Percentiles rank a stretch among this genome's conserved stretches.
phyloP scores from a whole-genome alignment of 2,888 invertebrate genomes.

The Darwinula stevensoni region DNA sequence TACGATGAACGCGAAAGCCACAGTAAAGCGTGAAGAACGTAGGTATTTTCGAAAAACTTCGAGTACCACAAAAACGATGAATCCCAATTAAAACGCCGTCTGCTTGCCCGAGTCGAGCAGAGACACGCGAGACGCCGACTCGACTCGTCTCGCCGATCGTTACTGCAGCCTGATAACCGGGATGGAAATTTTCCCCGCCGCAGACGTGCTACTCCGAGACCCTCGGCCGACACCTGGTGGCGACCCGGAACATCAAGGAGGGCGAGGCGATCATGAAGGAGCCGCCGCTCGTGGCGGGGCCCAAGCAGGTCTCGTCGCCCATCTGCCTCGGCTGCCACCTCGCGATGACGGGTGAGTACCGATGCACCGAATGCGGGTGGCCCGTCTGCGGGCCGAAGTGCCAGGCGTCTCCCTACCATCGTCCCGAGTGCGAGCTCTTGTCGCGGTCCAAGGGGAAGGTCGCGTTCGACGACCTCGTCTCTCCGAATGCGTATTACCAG shows the following conservation, averaged over 20 bases:
- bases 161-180: too few relatives aligned
- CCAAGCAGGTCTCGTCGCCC: background rate
- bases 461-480: background rate
- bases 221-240: background rate
- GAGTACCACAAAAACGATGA: too few relatives aligned
- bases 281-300: background rate
- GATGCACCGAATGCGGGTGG: constrained; percentile 1
- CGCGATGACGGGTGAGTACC: background rate
- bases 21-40: too few relatives aligned
- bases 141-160: too few relatives aligned
- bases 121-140: too few relatives aligned
- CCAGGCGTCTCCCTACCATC: background rate
- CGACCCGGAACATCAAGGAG: background rate
- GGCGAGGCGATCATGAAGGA: background rate
- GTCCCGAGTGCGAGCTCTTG: background rate
- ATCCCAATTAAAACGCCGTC: too few relatives aligned
- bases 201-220: too few relatives aligned
- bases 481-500: constrained; percentile 1
- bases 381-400: background rate
- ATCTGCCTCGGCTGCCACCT: constrained; percentile 1
- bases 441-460: background rate
- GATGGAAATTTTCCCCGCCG: too few relatives aligned
- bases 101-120: too few relatives aligned
- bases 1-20: too few relatives aligned
- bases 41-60: too few relatives aligned